Evolutionary conservation across 2,797 vertebrate genomes (phyloP).

Genomic region (Tenualosa thibaudeaui): DNA sequence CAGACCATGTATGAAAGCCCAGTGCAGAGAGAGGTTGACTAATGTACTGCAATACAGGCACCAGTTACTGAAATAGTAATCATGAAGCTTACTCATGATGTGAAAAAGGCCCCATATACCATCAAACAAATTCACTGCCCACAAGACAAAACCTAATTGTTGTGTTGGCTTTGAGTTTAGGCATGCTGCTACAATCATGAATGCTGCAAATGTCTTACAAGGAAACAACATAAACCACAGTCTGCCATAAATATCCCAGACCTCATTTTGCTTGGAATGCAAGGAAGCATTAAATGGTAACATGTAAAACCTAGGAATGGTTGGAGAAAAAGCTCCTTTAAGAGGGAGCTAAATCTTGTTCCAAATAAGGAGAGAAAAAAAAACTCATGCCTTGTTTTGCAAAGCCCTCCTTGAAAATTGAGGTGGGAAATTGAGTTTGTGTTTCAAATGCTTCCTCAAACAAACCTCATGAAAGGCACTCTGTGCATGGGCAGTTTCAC

Average conservation of each 20-base stretch:
- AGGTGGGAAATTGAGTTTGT: slow-evolving; percentile 25
- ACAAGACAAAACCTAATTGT: slow-evolving; percentile 25
- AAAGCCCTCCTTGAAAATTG: slow-evolving; percentile 25
- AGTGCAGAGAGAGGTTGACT: background rate
- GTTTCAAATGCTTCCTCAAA: slow-evolving; percentile 4
- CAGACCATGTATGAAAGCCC: background rate
- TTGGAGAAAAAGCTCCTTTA: background rate
- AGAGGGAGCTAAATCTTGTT: background rate
- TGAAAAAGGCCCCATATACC: background rate
- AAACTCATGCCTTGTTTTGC: background rate
- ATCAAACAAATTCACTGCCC: slow-evolving; percentile 23
- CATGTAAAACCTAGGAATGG: slow-evolving; percentile 40
- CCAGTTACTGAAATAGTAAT: slow-evolving; percentile 3
- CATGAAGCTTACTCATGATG: background rate
- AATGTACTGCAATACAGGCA: background rate
- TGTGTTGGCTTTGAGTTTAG: slow-evolving; percentile 7
- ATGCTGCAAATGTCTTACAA: background rate
- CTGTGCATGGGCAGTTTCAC: slow-evolving; percentile 7
- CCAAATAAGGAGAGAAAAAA: slow-evolving; percentile 8
- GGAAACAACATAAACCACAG: slow-evolving; percentile 33
- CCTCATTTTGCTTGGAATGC: slow-evolving; percentile 30
- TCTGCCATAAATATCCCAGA: slow-evolving; percentile 33
- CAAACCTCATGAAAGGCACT: slow-evolving; percentile 14
- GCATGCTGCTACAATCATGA: slow-evolving; percentile 13
- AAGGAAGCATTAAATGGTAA: slow-evolving; percentile 24